phyloP scores from a whole-genome alignment of 37 sponge, comb jelly and placozoan species.

The Chondrosia reniformis region DNA sequence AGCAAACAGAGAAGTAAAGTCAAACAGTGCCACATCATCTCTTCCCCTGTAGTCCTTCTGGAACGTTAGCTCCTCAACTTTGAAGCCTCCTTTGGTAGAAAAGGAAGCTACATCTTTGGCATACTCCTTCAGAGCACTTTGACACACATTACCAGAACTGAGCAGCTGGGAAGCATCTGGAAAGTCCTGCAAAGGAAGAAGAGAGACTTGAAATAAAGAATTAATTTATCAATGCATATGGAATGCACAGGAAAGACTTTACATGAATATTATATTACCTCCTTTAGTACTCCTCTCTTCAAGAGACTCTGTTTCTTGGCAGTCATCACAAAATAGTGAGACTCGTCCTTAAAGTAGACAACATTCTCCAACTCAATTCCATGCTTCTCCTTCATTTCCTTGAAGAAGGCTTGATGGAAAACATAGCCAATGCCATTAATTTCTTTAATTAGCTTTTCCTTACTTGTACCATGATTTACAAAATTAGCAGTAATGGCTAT shows the following conservation, averaged over 20 bases:
- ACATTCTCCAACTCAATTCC: slow-evolving; percentile 93
- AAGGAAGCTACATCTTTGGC: slow-evolving; percentile 78
- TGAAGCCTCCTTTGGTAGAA: slow-evolving; percentile 58
- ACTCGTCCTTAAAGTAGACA: slow-evolving; percentile 97
- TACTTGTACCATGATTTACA: slow-evolving; percentile 64
- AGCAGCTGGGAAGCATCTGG: slow-evolving; percentile 60
- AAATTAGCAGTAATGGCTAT: slow-evolving; percentile 94
- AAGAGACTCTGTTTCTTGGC: slow-evolving; percentile 80
- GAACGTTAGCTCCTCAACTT: slow-evolving; percentile 68
- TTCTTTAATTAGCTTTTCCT: slow-evolving; percentile 77
- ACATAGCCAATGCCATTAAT: slow-evolving; percentile 85
- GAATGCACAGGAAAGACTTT: neutral
- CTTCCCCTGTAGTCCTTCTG: slow-evolving; percentile 62
- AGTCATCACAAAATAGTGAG: slow-evolving; percentile 98
- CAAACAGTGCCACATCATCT: slow-evolving; percentile 87
- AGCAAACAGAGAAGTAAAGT: slow-evolving; percentile 88
- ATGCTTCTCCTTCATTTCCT: slow-evolving; percentile 46
- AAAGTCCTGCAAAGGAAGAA: slow-evolving; percentile 46
- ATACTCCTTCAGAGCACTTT: slow-evolving; percentile 40
- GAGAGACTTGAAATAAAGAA: neutral
- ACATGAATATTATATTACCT: slow-evolving; percentile 40
- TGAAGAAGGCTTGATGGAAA: slow-evolving; percentile 84
- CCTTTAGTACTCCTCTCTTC: slow-evolving; percentile 76
- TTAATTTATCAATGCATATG: neutral
- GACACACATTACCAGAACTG: slow-evolving; percentile 44